These are phyloP conservation scores for Pseudotriccus pelzelni DNA, from an alignment of 2,797 vertebrate species.

Conservation along the genomic window DNA sequence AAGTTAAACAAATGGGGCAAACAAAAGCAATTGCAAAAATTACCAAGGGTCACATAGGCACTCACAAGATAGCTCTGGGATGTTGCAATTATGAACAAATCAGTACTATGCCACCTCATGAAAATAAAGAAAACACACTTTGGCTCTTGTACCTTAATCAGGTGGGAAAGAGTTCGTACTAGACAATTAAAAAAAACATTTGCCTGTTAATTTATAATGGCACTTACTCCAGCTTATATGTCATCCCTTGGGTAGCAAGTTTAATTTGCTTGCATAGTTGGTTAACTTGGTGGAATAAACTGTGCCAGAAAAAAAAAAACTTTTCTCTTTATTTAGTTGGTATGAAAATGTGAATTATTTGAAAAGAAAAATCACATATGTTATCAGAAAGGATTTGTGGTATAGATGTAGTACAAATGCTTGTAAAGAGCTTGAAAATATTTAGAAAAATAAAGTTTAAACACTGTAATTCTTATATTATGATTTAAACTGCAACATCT, in stretches of 20 bases:
- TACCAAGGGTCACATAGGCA: background rate
- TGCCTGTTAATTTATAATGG: background rate
- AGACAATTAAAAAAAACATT: background rate
- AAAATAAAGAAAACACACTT: background rate
- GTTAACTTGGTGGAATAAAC: background rate
- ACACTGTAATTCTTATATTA: background rate
- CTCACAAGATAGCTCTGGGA: background rate
- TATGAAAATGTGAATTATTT: background rate
- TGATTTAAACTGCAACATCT: background rate
- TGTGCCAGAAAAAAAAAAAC: background rate
- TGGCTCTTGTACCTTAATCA: background rate
- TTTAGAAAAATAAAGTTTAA: background rate
- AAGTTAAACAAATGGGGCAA: conserved; percentile 1
- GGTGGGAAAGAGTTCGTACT: background rate
- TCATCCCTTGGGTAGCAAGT: background rate
- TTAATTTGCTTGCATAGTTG: background rate
- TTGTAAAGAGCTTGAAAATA: background rate
- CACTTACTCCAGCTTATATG: background rate
- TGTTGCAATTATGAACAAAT: background rate
- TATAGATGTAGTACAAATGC: background rate
- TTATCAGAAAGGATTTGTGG: background rate
- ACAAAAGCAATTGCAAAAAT: background rate
- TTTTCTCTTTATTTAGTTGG: background rate
- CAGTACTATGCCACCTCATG: background rate
- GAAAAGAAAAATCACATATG: fast-evolving